Evolutionary conservation across 2,113 vertebrate species (phyloP).

Genomic region (Corythornis madagascariensis): DNA sequence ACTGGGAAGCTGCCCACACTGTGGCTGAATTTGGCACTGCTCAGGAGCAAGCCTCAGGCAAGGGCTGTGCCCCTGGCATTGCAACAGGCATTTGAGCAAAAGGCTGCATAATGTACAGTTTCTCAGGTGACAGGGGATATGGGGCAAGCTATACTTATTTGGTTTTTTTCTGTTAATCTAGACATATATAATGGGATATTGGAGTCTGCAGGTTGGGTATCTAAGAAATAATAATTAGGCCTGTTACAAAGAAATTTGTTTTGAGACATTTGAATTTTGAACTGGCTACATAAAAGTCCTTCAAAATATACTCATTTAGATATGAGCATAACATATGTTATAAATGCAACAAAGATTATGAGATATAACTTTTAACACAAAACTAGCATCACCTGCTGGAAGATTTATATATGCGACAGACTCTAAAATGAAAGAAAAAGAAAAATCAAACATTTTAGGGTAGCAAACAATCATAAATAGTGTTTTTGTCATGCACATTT

Average conservation of each 20-base stretch:
- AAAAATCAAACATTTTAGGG: not conserved
- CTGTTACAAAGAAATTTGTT: not conserved
- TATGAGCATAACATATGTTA: not conserved
- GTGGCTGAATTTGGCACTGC: not conserved
- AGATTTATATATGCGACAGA: not conserved
- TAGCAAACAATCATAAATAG: not conserved
- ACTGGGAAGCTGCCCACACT: accelerated
- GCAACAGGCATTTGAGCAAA: not conserved
- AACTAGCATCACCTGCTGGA: not conserved
- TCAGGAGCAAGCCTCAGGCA: not conserved
- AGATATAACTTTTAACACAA: not conserved
- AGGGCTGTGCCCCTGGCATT: not conserved
- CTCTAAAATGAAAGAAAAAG: not conserved
- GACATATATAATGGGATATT: not conserved
- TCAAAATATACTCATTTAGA: not conserved
- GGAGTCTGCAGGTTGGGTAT: not conserved
- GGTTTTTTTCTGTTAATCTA: not conserved
- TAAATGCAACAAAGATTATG: not conserved
- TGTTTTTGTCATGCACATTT: not conserved
- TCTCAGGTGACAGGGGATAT: too few relatives aligned
- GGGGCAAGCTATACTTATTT: not conserved
- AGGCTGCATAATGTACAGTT: not conserved
- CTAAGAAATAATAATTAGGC: not conserved
- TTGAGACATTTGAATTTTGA: not conserved
- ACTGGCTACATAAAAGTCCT: not conserved